These are phyloP conservation scores for Bombus impatiens DNA, from an alignment of 1,140 invertebrate species.

Conservation along the genomic window DNA sequence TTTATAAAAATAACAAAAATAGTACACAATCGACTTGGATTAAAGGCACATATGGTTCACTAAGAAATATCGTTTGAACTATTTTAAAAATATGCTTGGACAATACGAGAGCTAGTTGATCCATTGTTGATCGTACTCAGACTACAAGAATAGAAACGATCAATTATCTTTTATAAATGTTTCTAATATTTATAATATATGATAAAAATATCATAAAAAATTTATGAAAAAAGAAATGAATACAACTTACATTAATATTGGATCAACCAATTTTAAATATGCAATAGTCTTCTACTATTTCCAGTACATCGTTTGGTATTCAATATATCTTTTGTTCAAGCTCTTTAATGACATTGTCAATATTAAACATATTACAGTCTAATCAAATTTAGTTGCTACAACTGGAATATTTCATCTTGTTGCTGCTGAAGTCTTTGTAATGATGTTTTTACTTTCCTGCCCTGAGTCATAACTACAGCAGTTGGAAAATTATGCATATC, in stretches of 20 bases:
- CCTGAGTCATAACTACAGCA: slow-evolving; percentile 90
- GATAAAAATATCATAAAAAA: slow-evolving; percentile 10
- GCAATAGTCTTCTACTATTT: slow-evolving; percentile 57
- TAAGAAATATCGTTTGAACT: slow-evolving; percentile 56
- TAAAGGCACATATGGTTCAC: slow-evolving; percentile 65
- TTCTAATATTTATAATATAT: background rate
- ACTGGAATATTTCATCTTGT: slow-evolving; percentile 94
- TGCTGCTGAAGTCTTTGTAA: slow-evolving; percentile 90
- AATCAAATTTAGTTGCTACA: slow-evolving; percentile 85
- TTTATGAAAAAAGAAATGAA: slow-evolving; percentile 26
- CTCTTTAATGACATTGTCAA: slow-evolving; percentile 58
- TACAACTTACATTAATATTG: slow-evolving; percentile 46
- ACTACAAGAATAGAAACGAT: slow-evolving; percentile 45
- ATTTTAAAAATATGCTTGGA: slow-evolving; percentile 50
- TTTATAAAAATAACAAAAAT: slow-evolving; percentile 37
- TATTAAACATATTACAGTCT: slow-evolving; percentile 53
- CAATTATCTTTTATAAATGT: slow-evolving; percentile 21
- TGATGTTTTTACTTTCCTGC: slow-evolving; percentile 89
- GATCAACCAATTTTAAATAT: slow-evolving; percentile 52
- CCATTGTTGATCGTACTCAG: slow-evolving; percentile 41
- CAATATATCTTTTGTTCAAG: slow-evolving; percentile 48
- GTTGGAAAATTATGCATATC: slow-evolving; percentile 80
- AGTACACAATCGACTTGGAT: slow-evolving; percentile 51
- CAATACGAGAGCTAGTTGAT: slow-evolving; percentile 61
- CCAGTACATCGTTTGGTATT: slow-evolving; percentile 47